Evolutionary conservation across 2,113 vertebrate species (phyloP), one percentile per base, ranked within the genome.

Genomic region (Perognathus longimembris): DNA sequence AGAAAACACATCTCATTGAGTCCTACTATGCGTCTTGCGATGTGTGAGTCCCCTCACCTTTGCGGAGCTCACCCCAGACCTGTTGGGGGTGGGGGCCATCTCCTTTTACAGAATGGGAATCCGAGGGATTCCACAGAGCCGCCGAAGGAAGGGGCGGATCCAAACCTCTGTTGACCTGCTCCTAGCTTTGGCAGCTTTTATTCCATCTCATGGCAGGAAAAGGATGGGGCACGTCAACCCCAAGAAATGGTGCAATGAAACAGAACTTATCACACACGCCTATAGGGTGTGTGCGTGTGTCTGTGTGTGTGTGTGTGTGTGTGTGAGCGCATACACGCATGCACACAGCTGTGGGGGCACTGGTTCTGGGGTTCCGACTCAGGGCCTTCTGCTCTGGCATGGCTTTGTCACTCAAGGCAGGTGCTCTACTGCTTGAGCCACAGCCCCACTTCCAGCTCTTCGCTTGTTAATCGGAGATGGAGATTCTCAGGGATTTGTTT

Each of bases 121-220:
- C 14, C 3, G n/a, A n/a, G n/a, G n/a, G n/a, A 0, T 6, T 22
- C 22, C 70, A 7, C 6, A 0, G 54, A 57, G 8, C 38, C 22
- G 5, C 50, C 6, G 2, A 15, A 54, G 1, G 5, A 1, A 32
- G 61, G 57, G n/a, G 69, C 22, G 26, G 8, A 14, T 22, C 34
- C 15, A 38, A 2, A 54, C 28, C 14, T 36, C 2, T 0, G 0
- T 6, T 1, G 21, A 1, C 34, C 63, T 14, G 26, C 7, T 8
- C 1, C 77, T 30, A 0, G 5, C 24, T 32, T 38, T 21, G 1
- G 67, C 0, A 0, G 11, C 6, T 59, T 17, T 38, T 50, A 12
- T 50, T 10, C 0, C 20, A 30, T 76, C 71, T 73, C 40, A 24
- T 36, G 40, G 66, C 11, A 67, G 45, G 69, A 34, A 30, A 28